phyloP scores from a whole-genome alignment of 2,888 invertebrate species.

The Oscheius sp. region DNA sequence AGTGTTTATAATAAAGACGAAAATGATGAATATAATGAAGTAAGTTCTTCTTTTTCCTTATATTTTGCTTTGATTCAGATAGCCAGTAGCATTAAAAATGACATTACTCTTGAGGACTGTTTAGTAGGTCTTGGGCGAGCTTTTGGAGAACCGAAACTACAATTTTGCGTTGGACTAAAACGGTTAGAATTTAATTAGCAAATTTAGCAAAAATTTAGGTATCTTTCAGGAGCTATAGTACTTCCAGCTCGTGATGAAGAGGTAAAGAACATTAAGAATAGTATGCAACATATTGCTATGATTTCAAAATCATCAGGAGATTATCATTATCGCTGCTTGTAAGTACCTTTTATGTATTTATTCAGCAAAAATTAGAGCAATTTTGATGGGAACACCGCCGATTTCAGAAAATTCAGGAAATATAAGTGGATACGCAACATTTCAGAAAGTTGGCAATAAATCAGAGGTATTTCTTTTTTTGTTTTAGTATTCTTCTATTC shows the following conservation, averaged over 20 bases:
- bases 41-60: background rate
- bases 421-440: conserved; percentile 47
- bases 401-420: conserved; percentile 32
- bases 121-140: conserved; percentile 29
- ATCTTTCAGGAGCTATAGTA: conserved; percentile 53
- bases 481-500: conserved; percentile 17
- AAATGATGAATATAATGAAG: background rate
- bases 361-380: conserved; percentile 37
- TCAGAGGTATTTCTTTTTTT: background rate
- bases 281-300: conserved; percentile 34
- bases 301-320: background rate
- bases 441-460: conserved; percentile 36
- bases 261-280: conserved; percentile 36
- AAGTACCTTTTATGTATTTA: conserved; percentile 11
- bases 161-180: conserved; percentile 46
- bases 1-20: conserved; percentile 43
- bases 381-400: conserved; percentile 39
- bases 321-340: conserved; percentile 39
- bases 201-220: conserved; percentile 28
- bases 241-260: conserved; percentile 45
- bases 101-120: conserved; percentile 37
- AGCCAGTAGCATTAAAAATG: conserved; percentile 7
- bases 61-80: background rate
- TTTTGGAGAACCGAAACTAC: conserved; percentile 40
- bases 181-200: conserved; percentile 14